Percentiles rank a stretch among this genome's conserved stretches.
phyloP scores from a whole-genome alignment of 2,888 invertebrate genomes.

The Pherbina coryleti region DNA sequence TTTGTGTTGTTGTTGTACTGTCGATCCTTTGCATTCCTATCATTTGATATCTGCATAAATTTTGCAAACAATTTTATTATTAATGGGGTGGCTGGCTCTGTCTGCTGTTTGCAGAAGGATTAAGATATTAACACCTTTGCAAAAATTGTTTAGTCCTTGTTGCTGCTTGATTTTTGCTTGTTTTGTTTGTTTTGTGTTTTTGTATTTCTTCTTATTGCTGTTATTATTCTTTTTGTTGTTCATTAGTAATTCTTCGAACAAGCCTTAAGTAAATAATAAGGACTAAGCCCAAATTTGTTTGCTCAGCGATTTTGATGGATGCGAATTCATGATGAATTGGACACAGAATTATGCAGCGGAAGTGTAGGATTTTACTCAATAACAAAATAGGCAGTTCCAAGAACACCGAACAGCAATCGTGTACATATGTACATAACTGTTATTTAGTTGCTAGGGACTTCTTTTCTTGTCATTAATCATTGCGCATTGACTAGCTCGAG shows the following conservation, averaged over 20 bases:
- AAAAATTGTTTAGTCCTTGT: not conserved
- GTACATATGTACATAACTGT: too few species aligned
- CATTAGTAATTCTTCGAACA: constrained; percentile 35
- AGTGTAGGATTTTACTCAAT: too few species aligned
- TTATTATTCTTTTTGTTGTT: constrained; percentile 24
- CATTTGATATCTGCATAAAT: not conserved
- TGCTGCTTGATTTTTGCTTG: not conserved
- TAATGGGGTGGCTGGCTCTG: not conserved
- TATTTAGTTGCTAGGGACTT: too few species aligned
- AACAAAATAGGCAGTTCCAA: too few species aligned
- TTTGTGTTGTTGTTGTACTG: not conserved
- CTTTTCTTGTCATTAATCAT: too few species aligned
- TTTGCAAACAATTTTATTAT: not conserved
- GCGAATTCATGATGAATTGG: not conserved
- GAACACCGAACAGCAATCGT: too few species aligned
- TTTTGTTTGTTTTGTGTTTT: constrained; percentile 20
- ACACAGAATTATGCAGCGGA: too few species aligned
- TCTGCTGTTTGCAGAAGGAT: constrained; percentile 9
- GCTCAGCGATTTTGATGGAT: not conserved
- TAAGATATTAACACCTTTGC: constrained; percentile 7
- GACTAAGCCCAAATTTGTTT: not conserved
- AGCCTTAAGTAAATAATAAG: not conserved
- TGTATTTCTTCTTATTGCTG: constrained; percentile 1
- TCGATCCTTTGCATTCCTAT: not conserved
- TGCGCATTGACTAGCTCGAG: too few species aligned